Evolutionary conservation across 1,140 invertebrate species (phyloP), one percentile per base, ranked within the genome.

Genomic region (Drosophila ficusphila): DNA sequence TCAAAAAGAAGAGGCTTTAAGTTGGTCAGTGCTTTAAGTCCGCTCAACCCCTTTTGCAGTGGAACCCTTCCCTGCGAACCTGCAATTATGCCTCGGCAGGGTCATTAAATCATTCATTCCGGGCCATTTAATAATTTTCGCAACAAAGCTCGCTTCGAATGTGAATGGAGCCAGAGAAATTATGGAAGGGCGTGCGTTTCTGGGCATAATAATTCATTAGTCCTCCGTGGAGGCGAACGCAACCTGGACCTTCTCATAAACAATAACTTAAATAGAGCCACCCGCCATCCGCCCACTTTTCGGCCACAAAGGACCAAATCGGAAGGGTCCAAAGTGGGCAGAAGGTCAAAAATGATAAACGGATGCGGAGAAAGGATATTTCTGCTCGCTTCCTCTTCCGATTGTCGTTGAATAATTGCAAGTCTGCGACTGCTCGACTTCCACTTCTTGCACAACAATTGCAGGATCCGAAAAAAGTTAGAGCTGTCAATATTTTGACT

Each of bases 341-440:
- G 86, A 90, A 90, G 88, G 88, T 90, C 88, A 90, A 88, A 90
- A 90, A 90, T 90, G 88, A 90, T 90, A 90, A 90, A 90, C 88
- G 88, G 88, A 90, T 90, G 86, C 90, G 86, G 76, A 69, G 16
- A 79, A 71, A 90, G 86, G 82, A 86, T 83, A 79, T 88, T 58
- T 78, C 79, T 64, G 73, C 61, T 49, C 57, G 61, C 51, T 64
- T 79, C 73, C 73, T 75, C 56, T 65, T 69, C 60, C 81, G 72
- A 76, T 79, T 79, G 75, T 76, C 56, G 61, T 74, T 90, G 79
- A 89, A 85, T 89, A 89, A 89, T 89, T 89, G 86, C 74, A 64
- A 81, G 70, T 58, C 82, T 61, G 33, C 52, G 19, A 18, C 39
- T 19, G 23, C 25, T 18, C 25, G 25, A 34, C 19, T 54, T 34